Conservation (phyloP, 2,797 vertebrate genomes). For the Caiman crocodilus region DNA sequence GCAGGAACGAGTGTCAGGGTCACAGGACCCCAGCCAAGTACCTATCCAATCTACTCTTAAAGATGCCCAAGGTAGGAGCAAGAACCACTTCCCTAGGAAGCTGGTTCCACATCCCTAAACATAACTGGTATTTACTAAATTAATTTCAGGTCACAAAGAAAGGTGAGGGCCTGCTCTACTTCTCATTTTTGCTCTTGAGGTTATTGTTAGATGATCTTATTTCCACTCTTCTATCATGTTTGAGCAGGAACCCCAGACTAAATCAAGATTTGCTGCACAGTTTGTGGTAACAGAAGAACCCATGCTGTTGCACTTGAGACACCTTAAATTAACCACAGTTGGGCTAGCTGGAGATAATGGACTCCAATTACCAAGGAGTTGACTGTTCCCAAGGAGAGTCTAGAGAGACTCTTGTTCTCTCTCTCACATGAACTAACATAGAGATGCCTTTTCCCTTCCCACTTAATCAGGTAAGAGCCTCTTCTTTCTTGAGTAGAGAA, state of each 20-base stretch:
- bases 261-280: neutral
- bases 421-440: fast-evolving
- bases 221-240: neutral
- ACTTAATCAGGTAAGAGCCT: fast-evolving
- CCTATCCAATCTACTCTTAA: too few relatives aligned
- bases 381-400: too few relatives aligned
- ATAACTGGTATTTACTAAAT: fast-evolving
- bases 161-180: neutral
- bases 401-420: neutral
- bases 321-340: neutral
- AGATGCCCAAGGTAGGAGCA: too few relatives aligned
- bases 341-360: neutral
- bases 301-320: neutral
- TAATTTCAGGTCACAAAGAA: fast-evolving
- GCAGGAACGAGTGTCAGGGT: too few relatives aligned
- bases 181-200: neutral
- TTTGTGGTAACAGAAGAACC: neutral
- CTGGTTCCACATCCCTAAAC: too few relatives aligned
- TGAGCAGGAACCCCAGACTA: neutral
- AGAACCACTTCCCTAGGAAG: too few relatives aligned
- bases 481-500: fast-evolving
- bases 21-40: too few relatives aligned
- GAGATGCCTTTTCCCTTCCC: fast-evolving
- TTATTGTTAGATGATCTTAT: neutral
- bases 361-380: fast-evolving